Conservation (phyloP, 2,888 invertebrate species). For the Cosmia trapezina region DNA sequence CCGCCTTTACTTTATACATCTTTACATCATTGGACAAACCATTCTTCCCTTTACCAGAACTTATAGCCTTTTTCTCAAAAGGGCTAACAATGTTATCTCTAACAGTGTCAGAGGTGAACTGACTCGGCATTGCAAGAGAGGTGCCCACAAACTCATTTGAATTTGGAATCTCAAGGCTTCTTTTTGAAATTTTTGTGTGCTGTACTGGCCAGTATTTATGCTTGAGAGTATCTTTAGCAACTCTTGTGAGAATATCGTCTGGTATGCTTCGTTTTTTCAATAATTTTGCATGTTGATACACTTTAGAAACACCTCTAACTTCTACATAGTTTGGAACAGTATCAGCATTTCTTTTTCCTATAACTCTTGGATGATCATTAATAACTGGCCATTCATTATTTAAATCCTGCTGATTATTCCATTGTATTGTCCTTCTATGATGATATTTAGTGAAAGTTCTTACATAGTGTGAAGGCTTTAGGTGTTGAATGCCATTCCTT, state of each 20-base stretch:
- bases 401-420: constrained; percentile 75
- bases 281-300: constrained; percentile 54
- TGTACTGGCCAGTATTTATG: constrained; percentile 62
- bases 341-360: constrained; percentile 78
- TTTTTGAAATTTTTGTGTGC: constrained; percentile 70
- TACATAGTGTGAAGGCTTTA: constrained; percentile 84
- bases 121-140: constrained; percentile 65
- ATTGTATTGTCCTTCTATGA: constrained; percentile 84
- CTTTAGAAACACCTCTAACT: constrained; percentile 48
- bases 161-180: constrained; percentile 77
- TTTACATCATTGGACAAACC: constrained; percentile 72
- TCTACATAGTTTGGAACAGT: constrained; percentile 52
- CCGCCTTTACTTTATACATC: constrained; percentile 77
- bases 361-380: constrained; percentile 73
- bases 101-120: constrained; percentile 70
- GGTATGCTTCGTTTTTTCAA: constrained; percentile 59
- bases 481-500: constrained; percentile 81
- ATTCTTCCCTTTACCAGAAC: constrained; percentile 76
- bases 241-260: constrained; percentile 35
- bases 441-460: constrained; percentile 88
- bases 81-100: constrained; percentile 71
- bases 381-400: constrained; percentile 76
- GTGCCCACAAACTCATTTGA: constrained; percentile 75
- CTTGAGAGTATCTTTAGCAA: constrained; percentile 33
- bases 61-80: constrained; percentile 73